Percentiles rank a stretch among this genome's conserved stretches.
Conservation (phyloP, 2,888 invertebrate species). For the Pyrrhosoma nymphula region DNA sequence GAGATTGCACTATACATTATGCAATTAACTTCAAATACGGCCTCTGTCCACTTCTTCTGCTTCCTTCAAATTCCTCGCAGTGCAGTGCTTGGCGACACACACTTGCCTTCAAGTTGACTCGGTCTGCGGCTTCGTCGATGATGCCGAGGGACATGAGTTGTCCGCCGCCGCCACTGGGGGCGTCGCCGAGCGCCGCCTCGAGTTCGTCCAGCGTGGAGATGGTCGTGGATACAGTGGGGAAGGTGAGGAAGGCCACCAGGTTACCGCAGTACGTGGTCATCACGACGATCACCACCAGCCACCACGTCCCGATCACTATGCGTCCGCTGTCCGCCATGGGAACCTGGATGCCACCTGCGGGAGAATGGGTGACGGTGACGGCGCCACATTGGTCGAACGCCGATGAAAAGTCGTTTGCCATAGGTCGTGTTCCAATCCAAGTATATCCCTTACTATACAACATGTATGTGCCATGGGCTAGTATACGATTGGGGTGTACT, state of each 20-base stretch:
- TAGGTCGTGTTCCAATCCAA: conserved; percentile 50
- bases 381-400: neutral
- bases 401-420: conserved; percentile 68
- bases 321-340: conserved; percentile 93
- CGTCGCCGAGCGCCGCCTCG: conserved; percentile 75
- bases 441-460: conserved; percentile 21
- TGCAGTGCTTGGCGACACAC: too few relatives aligned
- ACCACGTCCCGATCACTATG: conserved; percentile 93
- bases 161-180: neutral
- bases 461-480: neutral
- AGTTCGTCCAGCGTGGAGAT: conserved; percentile 86
- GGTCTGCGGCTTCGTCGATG: conserved; percentile 87
- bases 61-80: too few relatives aligned
- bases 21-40: too few relatives aligned
- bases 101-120: conserved; percentile 82
- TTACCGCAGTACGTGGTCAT: conserved; percentile 96
- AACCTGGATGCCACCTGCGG: conserved; percentile 90
- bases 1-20: too few relatives aligned
- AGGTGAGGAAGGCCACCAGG: conserved; percentile 94
- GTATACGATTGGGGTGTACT: too few relatives aligned
- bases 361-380: neutral
- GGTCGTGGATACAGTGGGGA: conserved; percentile 89
- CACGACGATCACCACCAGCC: conserved; percentile 92
- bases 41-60: too few relatives aligned
- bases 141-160: conserved; percentile 86